phyloP scores from a whole-genome alignment of 2,113 vertebrate genomes.

The Carettochelys insculpta region DNA sequence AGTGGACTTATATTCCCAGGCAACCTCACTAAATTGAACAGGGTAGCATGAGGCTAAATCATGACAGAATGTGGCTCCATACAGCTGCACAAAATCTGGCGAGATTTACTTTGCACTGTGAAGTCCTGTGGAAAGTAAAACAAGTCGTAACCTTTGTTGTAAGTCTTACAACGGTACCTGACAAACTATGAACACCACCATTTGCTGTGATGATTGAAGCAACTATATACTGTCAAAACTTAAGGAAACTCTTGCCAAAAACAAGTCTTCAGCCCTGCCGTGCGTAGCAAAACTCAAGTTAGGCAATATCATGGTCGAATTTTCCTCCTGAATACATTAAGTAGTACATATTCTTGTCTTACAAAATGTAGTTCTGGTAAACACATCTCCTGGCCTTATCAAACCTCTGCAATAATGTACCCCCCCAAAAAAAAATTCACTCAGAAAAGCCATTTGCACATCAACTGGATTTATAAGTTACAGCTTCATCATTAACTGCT shows the following conservation, averaged over 20 bases:
- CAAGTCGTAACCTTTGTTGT: background rate
- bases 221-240: accelerated
- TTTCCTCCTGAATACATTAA: background rate
- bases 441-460: background rate
- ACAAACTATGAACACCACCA: background rate
- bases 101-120: background rate
- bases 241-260: background rate
- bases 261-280: background rate
- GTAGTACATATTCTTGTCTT: no score
- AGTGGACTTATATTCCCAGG: accelerated
- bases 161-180: background rate
- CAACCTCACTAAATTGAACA: accelerated
- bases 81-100: accelerated
- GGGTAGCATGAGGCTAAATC: background rate
- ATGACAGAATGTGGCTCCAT: accelerated
- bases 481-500: background rate
- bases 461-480: background rate
- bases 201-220: background rate
- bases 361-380: no score
- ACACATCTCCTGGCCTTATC: no score
- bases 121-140: background rate
- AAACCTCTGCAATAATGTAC: no score
- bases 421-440: background rate
- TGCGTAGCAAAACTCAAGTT: background rate
- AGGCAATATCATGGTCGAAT: background rate